A percentile compares a stretch with the other conserved stretches of the same genome.
Evolutionary conservation across 2,888 invertebrate genomes (phyloP).

Genomic region (Patella caerulea): DNA sequence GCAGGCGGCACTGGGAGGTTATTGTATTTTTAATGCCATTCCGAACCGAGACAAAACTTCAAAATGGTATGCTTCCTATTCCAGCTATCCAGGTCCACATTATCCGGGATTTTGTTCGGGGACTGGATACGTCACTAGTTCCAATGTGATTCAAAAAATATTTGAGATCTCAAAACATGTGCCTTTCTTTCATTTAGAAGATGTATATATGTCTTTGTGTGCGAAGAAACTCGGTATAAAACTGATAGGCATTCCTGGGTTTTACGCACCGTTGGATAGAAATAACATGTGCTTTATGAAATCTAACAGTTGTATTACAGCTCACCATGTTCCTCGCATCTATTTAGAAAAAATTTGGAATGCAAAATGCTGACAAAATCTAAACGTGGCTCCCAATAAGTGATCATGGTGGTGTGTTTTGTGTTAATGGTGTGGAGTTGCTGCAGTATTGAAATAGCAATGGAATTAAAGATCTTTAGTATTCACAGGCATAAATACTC

Average conservation of each 20-base stretch:
- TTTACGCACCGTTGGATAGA: slow-evolving; percentile 23
- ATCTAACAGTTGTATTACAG: not conserved
- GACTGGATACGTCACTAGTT: slow-evolving; percentile 53
- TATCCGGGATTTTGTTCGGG: slow-evolving; percentile 62
- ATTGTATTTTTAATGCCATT: slow-evolving; percentile 29
- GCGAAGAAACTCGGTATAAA: slow-evolving; percentile 41
- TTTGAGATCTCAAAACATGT: slow-evolving; percentile 45
- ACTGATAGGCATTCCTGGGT: slow-evolving; percentile 40
- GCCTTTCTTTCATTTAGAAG: slow-evolving; percentile 61
- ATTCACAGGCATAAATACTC: too few species aligned
- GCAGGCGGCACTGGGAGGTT: slow-evolving; percentile 41
- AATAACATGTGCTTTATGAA: not conserved
- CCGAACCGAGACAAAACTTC: slow-evolving; percentile 46
- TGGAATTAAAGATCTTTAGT: too few species aligned
- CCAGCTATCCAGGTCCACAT: slow-evolving; percentile 42
- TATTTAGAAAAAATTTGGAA: not conserved
- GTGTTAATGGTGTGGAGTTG: too few species aligned
- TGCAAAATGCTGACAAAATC: not conserved
- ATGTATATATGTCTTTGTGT: slow-evolving; percentile 57
- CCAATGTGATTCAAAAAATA: slow-evolving; percentile 43
- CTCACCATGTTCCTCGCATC: not conserved
- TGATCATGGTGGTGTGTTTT: too few species aligned
- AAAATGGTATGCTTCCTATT: slow-evolving; percentile 55
- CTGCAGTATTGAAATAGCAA: too few species aligned
- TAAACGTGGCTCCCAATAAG: too few species aligned